Evolutionary conservation across 2,888 invertebrate genomes (phyloP).

Genomic region (Harpalus rubripes): DNA sequence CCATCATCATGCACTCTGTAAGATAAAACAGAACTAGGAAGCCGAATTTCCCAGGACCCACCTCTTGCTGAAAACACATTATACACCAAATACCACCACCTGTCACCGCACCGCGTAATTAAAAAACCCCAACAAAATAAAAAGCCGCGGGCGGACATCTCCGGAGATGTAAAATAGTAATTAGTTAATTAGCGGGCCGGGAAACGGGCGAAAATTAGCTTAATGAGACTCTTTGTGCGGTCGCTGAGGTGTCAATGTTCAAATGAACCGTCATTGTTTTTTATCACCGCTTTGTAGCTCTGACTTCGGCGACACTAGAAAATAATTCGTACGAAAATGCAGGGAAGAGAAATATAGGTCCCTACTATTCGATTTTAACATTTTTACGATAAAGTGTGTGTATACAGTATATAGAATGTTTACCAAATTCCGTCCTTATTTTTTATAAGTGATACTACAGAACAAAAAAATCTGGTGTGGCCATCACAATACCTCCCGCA

Average conservation of each 20-base stretch:
- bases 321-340: no score
- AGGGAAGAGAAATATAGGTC: no score
- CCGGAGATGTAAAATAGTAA: constrained; percentile 74
- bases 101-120: constrained; percentile 14
- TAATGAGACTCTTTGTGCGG: constrained; percentile 73
- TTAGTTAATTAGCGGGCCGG: constrained; percentile 75
- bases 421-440: no score
- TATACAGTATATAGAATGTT: no score
- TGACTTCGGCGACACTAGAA: neutral
- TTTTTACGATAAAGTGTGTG: no score
- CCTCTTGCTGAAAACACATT: constrained; percentile 33
- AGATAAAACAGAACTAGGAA: constrained; percentile 81
- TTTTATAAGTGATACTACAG: no score
- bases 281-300: constrained; percentile 36
- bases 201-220: constrained; percentile 74
- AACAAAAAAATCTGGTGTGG: no score
- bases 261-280: constrained; percentile 65
- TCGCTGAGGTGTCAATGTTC: constrained; percentile 64
- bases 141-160: constrained; percentile 65
- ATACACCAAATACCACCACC: neutral
- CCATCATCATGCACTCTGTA: constrained; percentile 78
- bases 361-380: no score
- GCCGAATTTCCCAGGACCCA: constrained; percentile 75
- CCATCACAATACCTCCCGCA: no score
- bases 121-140: constrained; percentile 21